A percentile compares a stretch with the other conserved stretches of the same genome.
phyloP scores from a whole-genome alignment of 2,888 invertebrate genomes.

The Cepaea hortensis region DNA sequence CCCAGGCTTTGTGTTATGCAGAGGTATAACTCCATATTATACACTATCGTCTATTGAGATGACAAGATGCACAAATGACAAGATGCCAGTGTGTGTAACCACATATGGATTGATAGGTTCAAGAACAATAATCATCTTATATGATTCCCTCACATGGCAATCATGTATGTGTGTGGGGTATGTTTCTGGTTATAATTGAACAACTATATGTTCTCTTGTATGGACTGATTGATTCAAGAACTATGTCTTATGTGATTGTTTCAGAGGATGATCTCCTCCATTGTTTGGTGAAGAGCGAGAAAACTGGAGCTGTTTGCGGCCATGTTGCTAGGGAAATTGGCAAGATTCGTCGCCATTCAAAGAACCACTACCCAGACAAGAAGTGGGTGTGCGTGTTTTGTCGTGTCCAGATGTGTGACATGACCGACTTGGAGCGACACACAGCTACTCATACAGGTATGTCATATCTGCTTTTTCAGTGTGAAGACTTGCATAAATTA shows the following conservation, averaged over 20 bases:
- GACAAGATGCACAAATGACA: too few species aligned
- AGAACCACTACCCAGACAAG: constrained; percentile 44
- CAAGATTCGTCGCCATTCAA: constrained; percentile 43
- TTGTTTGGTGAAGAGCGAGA: constrained; percentile 18
- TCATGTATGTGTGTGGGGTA: too few species aligned
- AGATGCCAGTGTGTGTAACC: too few species aligned
- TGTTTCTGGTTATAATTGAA: not conserved
- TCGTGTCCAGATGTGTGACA: constrained; percentile 42
- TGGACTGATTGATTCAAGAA: not conserved
- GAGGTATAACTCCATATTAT: too few species aligned
- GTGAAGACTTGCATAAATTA: too few species aligned
- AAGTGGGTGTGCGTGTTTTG: constrained; percentile 48
- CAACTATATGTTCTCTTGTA: not conserved
- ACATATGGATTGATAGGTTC: too few species aligned
- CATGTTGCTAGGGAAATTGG: constrained; percentile 33
- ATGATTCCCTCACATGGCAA: too few species aligned
- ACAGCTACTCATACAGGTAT: constrained; percentile 42
- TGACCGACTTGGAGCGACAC: constrained; percentile 47
- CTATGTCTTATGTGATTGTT: not conserved
- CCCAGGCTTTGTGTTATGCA: too few species aligned
- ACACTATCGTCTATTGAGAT: too few species aligned
- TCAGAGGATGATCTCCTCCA: constrained; percentile 29
- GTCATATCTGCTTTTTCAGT: not conserved
- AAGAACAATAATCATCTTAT: too few species aligned
- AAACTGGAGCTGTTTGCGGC: constrained; percentile 13